Evolutionary conservation across 2,888 invertebrate genomes (phyloP), one percentile per base, ranked within the genome.

Genomic region (Agrotis ipsilon): DNA sequence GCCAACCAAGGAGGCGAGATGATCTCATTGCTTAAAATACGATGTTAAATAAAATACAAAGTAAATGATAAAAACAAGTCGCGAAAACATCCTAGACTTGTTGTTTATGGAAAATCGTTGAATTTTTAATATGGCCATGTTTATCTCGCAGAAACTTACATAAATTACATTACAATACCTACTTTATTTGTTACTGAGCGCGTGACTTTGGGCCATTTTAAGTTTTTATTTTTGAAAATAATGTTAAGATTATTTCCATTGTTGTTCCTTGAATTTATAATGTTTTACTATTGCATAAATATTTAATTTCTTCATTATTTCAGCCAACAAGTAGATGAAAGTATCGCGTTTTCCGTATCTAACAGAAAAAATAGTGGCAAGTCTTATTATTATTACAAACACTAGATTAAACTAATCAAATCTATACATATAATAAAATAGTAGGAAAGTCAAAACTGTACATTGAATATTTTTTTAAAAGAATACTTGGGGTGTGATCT

Each of bases 1-100:
- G 55, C 3, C 24, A 39, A 18, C 2, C 21, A 54, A 32, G 27
- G 18, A 32, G 27, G 4, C 39, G 39, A 16, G 59, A 73, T 77
- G 74, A 77, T 16, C 54, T 77, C 79, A 79, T 63, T 54, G 59
- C 54, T 67, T 51, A 46, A 66, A 59, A 79, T 58, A 78, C 55
- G 11, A 59, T 45, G 46, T 49, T 65, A 49, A 68, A 52, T 55
- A 32, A 71, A 63, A 72, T 78, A 66, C 49, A 65, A 66, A 72
- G 49, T 27, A 62, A 78, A 76, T 58, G 57, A 63, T 62, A 79
- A 77, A 67, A 77, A 78, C 74, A 66, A 72, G 78, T 65, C 59
- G 54, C 27, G 58, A 59, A 62, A 55, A 79, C 79, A 66, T 72
- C 59, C 46, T 46, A 73, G 48, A 63, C 54, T 59, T 49, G 67